Evolutionary conservation across 2,113 vertebrate species (phyloP).

Genomic region (Prolemur simus): DNA sequence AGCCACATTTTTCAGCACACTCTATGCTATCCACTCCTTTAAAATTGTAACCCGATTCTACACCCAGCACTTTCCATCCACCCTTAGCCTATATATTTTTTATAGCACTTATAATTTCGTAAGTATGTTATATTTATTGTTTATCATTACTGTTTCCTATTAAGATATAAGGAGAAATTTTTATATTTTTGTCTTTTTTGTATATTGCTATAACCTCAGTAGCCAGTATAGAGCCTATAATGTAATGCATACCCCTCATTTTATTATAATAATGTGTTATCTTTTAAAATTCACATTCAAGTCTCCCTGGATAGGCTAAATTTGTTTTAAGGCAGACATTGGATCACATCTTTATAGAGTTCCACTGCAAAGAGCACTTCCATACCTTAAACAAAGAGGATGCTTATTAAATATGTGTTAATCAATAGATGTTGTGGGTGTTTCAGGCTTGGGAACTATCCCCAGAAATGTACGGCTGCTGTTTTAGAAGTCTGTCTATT

Average conservation of each 20-base stretch:
- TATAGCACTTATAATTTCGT: background rate
- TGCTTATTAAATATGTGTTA: background rate
- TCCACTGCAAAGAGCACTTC: background rate
- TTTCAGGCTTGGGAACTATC: background rate
- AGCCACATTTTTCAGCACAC: background rate
- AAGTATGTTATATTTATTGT: background rate
- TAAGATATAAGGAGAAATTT: background rate
- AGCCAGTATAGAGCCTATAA: background rate
- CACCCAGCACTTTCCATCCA: background rate
- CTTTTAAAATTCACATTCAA: background rate
- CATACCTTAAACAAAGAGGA: background rate
- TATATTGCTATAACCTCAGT: background rate
- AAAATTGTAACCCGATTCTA: background rate
- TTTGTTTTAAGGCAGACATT: background rate
- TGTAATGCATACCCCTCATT: rapidly evolving
- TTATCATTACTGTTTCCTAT: background rate
- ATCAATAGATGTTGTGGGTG: background rate
- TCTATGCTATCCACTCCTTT: background rate
- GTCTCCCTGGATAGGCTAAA: background rate
- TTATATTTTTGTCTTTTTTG: background rate
- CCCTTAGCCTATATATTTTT: background rate
- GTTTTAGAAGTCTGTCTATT: background rate
- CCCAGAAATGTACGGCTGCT: background rate
- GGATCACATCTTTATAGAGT: background rate
- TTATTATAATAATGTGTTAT: background rate